These are phyloP conservation scores for Allochrocebus solatus DNA, from an alignment of 2,797 vertebrate species.

Conservation along the genomic window DNA sequence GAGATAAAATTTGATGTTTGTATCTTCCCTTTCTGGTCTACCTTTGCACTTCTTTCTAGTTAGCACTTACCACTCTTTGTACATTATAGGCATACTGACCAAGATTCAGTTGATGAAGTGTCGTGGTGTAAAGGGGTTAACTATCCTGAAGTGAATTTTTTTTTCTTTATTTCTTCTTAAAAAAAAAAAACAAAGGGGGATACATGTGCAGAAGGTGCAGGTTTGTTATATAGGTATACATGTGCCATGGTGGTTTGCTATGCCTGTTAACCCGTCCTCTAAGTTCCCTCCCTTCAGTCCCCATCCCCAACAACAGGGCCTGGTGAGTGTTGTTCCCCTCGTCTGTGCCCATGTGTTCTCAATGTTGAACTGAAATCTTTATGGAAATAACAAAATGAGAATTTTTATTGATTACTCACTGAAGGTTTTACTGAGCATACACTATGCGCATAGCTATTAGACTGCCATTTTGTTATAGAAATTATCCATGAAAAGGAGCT, in stretches of 20 bases:
- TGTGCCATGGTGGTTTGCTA: no score
- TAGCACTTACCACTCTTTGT: not conserved
- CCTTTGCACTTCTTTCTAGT: not conserved
- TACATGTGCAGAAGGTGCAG: no score
- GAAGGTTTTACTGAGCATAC: not conserved
- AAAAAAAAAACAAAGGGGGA: no score
- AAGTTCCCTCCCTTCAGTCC: no score
- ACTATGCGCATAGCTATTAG: not conserved
- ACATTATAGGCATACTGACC: not conserved
- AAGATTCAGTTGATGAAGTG: not conserved
- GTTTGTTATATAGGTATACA: no score
- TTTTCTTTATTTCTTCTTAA: not conserved
- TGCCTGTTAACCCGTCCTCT: no score
- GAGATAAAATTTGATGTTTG: not conserved
- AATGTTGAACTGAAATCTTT: not conserved
- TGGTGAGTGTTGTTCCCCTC: no score
- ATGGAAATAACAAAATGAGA: not conserved
- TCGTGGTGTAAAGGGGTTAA: not conserved
- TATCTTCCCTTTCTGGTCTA: not conserved
- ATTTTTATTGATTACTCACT: not conserved
- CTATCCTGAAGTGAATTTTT: not conserved
- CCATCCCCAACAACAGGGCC: no score
- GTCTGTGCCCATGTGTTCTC: no score
- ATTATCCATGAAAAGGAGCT: not conserved
- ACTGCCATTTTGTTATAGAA: not conserved